Evolutionary conservation across 1,140 invertebrate species (phyloP).

Genomic region (Tyrophagus putrescentiae): DNA sequence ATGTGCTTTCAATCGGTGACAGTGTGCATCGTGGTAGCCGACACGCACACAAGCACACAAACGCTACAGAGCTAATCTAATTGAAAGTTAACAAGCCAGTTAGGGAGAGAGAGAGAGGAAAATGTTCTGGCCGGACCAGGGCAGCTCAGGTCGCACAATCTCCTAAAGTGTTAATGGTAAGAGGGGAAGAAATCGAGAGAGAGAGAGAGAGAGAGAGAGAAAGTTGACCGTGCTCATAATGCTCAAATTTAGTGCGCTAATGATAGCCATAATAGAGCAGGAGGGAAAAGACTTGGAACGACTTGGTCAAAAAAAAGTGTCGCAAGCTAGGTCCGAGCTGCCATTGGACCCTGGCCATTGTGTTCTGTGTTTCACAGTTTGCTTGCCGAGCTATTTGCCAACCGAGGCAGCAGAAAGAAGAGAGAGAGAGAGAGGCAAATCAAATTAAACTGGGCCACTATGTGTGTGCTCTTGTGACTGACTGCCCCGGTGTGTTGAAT

Average conservation of each 20-base stretch:
- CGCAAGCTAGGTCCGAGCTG: background rate
- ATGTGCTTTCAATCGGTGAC: too few relatives aligned
- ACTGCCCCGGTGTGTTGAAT: too few relatives aligned
- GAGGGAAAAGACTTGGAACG: background rate
- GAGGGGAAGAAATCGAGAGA: background rate
- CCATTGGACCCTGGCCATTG: background rate
- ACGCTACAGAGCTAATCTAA: too few relatives aligned
- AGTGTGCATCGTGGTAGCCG: too few relatives aligned
- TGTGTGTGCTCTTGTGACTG: too few relatives aligned
- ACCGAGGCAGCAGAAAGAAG: too few relatives aligned
- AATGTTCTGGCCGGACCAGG: background rate
- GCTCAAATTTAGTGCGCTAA: background rate
- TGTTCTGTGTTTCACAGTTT: background rate
- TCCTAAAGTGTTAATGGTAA: too few relatives aligned
- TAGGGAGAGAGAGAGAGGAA: conserved; percentile 5
- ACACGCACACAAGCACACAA: too few relatives aligned
- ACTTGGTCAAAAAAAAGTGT: background rate
- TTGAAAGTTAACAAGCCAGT: conserved; percentile 15
- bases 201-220: conserved; percentile 11
- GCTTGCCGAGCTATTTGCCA: too few relatives aligned
- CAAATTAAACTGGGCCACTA: too few relatives aligned
- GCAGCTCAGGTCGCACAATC: too few relatives aligned
- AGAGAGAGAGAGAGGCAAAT: too few relatives aligned
- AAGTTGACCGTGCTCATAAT: background rate
- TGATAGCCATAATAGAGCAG: background rate